Conservation (phyloP, 2,797 vertebrate species). For the Propithecus perrieri region DNA sequence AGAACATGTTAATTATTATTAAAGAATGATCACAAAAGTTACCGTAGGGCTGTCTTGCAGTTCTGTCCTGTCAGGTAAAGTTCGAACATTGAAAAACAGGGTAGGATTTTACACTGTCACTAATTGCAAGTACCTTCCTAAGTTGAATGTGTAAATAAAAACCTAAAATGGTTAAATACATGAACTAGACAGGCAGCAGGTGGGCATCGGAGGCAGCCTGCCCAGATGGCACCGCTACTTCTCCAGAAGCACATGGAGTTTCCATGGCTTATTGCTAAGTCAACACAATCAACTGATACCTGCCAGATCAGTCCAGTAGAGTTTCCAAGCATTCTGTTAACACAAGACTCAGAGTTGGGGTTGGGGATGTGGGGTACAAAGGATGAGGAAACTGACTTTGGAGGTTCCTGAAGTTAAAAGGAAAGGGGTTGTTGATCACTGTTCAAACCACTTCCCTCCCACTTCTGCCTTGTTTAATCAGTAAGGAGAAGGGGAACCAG, state of each 20-base stretch:
- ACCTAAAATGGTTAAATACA: not conserved
- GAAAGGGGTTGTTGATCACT: not conserved
- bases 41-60: not conserved
- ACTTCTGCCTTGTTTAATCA: not conserved
- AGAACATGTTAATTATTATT: not conserved
- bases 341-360: not conserved
- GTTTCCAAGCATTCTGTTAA: not conserved
- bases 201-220: not conserved
- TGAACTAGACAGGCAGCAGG: not conserved
- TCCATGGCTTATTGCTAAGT: not conserved
- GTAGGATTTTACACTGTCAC: not conserved
- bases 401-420: not conserved
- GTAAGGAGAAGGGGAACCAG: not conserved
- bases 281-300: not conserved
- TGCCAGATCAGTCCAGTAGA: not conserved
- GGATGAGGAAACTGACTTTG: not conserved
- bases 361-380: not conserved
- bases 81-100: not conserved
- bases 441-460: not conserved
- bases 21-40: not conserved
- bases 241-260: too few relatives aligned
- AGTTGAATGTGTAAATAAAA: not conserved
- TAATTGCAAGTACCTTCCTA: not conserved
- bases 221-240: not conserved
- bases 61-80: not conserved